Percentiles rank a stretch among this genome's conserved stretches.
These are phyloP conservation scores for Anthopleura sola DNA, from an alignment of 64 coral and sea anemone species.

Conservation along the genomic window DNA sequence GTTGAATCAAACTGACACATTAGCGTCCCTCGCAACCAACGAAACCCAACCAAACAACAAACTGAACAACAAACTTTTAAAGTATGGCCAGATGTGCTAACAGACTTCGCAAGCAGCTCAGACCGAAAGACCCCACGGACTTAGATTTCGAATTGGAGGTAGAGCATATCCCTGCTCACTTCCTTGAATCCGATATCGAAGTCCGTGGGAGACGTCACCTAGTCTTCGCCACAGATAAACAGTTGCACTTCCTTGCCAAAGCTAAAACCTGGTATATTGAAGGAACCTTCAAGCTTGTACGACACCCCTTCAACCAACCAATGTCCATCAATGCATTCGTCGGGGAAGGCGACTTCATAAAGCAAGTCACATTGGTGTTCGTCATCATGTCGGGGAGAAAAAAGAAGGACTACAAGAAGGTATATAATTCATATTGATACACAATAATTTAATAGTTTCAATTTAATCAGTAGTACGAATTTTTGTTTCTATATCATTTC, in stretches of 20 bases:
- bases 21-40: too few relatives aligned
- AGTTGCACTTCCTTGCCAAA: not conserved
- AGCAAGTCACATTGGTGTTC: not conserved
- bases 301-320: not conserved
- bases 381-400: not conserved
- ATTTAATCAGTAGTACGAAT: not conserved
- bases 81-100: slow-evolving; percentile 22
- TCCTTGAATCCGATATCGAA: slow-evolving; percentile 28
- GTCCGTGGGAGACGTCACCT: slow-evolving; percentile 2
- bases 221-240: slow-evolving; percentile 20
- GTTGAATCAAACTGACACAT: too few relatives aligned
- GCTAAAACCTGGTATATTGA: slow-evolving; percentile 22
- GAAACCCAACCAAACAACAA: too few relatives aligned
- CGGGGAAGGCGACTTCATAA: not conserved
- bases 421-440: too few relatives aligned
- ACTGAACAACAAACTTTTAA: too few relatives aligned
- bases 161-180: slow-evolving; percentile 26
- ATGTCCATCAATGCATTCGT: not conserved
- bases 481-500: not conserved
- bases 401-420: not conserved
- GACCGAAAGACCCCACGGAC: slow-evolving; percentile 30
- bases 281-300: slow-evolving; percentile 9
- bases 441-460: too few relatives aligned
- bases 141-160: slow-evolving; percentile 27
- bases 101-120: not conserved